These are phyloP conservation scores for Lucilia cuprina DNA, from an alignment of 1,140 invertebrate genomes.

Conservation along the genomic window DNA sequence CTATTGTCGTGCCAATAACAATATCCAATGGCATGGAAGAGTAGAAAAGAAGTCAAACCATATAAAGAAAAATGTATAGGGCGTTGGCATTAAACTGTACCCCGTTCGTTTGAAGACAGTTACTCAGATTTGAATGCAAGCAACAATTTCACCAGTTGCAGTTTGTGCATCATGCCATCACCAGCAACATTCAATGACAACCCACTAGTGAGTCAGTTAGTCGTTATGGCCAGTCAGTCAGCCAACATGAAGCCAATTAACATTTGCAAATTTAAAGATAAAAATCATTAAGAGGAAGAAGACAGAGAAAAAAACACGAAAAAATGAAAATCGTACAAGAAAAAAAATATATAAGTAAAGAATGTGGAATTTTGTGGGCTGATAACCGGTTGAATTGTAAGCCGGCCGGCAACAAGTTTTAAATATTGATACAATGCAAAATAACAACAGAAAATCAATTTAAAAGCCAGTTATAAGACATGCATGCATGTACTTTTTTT, in stretches of 20 bases:
- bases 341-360: not conserved
- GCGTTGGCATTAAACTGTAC: conserved; percentile 28
- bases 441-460: not conserved
- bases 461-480: not conserved
- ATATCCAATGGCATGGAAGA: not conserved
- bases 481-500: not conserved
- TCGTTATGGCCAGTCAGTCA: not conserved
- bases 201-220: not conserved
- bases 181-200: not conserved
- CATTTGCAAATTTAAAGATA: conserved; percentile 26
- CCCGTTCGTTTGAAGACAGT: not conserved
- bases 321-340: not conserved
- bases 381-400: conserved; percentile 17
- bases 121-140: not conserved
- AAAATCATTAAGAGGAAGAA: conserved; percentile 3
- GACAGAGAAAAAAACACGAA: not conserved
- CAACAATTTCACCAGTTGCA: not conserved
- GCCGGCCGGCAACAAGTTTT: conserved; percentile 15
- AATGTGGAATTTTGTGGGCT: conserved; percentile 15
- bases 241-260: conserved; percentile 22
- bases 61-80: not conserved
- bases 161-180: conserved; percentile 6
- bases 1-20: not conserved
- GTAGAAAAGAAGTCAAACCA: conserved; percentile 24
- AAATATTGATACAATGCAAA: not conserved